Percentiles rank a stretch among this genome's conserved stretches.
These are phyloP conservation scores for Rotaria socialis DNA, from an alignment of 2,888 invertebrate genomes.

Conservation along the genomic window DNA sequence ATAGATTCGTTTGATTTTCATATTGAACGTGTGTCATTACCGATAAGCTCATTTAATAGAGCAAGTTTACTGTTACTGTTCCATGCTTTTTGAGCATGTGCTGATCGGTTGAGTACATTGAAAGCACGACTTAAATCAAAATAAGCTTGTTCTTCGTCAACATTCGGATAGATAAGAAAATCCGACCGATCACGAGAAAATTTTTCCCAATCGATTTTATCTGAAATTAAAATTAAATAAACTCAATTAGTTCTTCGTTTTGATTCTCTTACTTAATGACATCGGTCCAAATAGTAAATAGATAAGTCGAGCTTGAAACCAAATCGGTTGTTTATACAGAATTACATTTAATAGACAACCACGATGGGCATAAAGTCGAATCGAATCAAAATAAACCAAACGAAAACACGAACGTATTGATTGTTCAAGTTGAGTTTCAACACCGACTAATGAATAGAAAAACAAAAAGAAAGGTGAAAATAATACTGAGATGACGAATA, in stretches of 20 bases:
- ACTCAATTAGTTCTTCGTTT: neutral
- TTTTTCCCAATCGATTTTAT: slow-evolving; percentile 30
- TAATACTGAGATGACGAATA: neutral
- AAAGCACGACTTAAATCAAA: slow-evolving; percentile 32
- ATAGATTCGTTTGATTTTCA: neutral
- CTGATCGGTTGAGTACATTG: neutral
- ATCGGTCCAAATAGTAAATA: slow-evolving; percentile 5
- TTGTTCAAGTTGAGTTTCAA: neutral
- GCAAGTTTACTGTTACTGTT: slow-evolving; percentile 32
- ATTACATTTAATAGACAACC: slow-evolving; percentile 33
- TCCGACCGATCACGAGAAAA: slow-evolving; percentile 20
- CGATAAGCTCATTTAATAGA: neutral
- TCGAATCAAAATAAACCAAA: slow-evolving; percentile 18
- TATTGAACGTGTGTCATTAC: neutral
- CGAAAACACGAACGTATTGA: slow-evolving; percentile 25
- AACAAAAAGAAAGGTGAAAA: too few species aligned
- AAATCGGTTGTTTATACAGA: neutral
- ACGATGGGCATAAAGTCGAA: neutral
- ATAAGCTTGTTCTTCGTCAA: slow-evolving; percentile 36
- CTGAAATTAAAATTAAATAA: neutral
- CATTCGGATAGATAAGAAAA: neutral
- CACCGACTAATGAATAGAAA: neutral
- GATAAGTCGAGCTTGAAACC: slow-evolving; percentile 19
- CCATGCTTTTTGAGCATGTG: slow-evolving; percentile 14
- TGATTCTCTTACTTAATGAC: neutral